Conservation (phyloP, 2,113 vertebrate species). For the Zingel zingel region DNA sequence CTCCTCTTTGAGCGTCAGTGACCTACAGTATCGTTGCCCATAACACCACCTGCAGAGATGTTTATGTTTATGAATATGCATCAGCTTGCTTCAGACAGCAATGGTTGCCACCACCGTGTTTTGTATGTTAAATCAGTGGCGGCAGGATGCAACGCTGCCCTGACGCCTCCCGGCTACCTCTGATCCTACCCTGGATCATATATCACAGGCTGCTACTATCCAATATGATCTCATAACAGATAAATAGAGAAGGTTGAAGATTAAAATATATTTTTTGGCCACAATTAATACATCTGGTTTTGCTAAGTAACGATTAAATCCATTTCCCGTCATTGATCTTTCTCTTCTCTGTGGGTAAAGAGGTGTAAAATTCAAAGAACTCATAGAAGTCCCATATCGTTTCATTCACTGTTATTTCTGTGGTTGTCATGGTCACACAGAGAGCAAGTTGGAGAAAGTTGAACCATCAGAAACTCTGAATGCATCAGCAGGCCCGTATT, state of each 20-base stretch:
- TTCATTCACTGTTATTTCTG: neutral
- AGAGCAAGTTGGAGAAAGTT: neutral
- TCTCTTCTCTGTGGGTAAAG: neutral
- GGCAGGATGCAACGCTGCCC: neutral
- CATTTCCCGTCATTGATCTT: neutral
- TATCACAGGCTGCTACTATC: neutral
- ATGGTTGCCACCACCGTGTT: neutral
- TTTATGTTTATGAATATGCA: neutral
- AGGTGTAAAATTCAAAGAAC: neutral
- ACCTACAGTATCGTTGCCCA: neutral
- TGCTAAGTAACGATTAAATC: neutral
- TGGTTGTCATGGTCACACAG: neutral
- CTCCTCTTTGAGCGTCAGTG: neutral
- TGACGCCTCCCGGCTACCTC: neutral
- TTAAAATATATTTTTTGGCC: neutral
- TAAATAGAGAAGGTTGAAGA: neutral
- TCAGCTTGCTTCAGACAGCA: neutral
- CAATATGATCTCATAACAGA: neutral
- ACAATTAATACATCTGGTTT: neutral
- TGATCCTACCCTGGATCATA: neutral
- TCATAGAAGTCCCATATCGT: neutral
- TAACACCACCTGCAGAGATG: neutral
- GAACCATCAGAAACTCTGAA: neutral
- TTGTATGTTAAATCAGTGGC: neutral
- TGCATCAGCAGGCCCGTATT: too few species aligned